Conservation (phyloP, 1,140 invertebrate species). For the Muscidifurax raptorellus region DNA sequence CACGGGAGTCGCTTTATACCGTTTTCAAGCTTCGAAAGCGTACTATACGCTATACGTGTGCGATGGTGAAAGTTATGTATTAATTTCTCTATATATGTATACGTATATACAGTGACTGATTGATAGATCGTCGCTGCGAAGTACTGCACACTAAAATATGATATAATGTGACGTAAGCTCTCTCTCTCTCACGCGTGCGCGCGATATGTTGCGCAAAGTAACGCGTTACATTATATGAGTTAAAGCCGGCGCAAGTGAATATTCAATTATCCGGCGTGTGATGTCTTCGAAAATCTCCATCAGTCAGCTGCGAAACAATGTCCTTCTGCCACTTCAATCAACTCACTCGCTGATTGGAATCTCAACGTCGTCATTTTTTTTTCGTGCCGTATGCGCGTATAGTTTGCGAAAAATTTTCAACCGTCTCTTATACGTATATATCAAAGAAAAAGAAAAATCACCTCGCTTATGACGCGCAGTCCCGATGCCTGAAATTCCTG, state of each 20-base stretch:
- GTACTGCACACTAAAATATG: background rate
- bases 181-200: too few relatives aligned
- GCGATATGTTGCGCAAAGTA: background rate
- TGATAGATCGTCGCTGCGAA: background rate
- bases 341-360: background rate
- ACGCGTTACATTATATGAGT: background rate
- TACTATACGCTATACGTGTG: background rate
- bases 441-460: background rate
- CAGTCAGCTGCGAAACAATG: background rate
- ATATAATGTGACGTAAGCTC: background rate
- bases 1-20: too few relatives aligned
- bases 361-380: too few relatives aligned
- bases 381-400: too few relatives aligned
- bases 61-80: background rate
- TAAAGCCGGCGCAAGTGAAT: background rate
- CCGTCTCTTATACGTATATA: background rate
- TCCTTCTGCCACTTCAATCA: background rate
- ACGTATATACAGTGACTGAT: background rate
- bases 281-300: background rate
- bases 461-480: constrained; percentile 64
- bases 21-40: background rate
- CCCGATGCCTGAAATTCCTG: constrained; percentile 69
- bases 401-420: background rate
- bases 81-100: background rate
- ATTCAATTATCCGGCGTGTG: background rate